Base-by-base conservation (phyloP, 2,113 vertebrate genomes). In the Corythornis vintsioides region DNA sequence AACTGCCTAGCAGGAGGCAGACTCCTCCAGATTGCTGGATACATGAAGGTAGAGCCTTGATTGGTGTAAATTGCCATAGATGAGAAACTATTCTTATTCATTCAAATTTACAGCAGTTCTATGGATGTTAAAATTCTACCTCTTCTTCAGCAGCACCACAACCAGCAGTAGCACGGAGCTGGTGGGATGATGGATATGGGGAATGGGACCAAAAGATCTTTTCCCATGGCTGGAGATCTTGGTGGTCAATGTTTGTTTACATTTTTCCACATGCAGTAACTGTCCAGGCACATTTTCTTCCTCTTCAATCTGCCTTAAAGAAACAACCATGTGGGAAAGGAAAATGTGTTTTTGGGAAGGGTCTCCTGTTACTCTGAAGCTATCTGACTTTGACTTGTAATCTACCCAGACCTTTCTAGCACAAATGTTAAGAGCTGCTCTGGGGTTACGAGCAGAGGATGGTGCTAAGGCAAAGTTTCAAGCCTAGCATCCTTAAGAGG, bases 401-500 rank as follows among this genome's bases (percentile, higher is more conserved):
- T 71, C 74, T 66, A n/a, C 25, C 31, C 22, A 25, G 28, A 28
- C 40, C 42, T 80, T 89, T 67, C 71, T 61, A 4, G 31, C 80
- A 24, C 57, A 53, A 4, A 75, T 38, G 48, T 67, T 50, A 87
- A 66, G 75, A 86, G 48, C 73, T 88, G 80, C 43, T 89, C 75
- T n/a, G 78, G 31, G 63, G 48, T 52, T 85, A 56, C 40, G 53
- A 80, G 91, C 47, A 85, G 77, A 87, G 33, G 55, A 55, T 69
- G 66, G 50, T 72, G 48, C 40, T 55, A 70, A 84, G 77, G 65
- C 60, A 80, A 89, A 94, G 64, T 94, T 92, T 94, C 92, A 66
- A 95, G 80, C 84, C 84, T 21, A 13, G 78, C 91, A 85, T 96
- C 92, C 94, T 96, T 95, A 96, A 94, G 92, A 94, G 94, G 95